Evolutionary conservation across 2,113 vertebrate species (phyloP).

Genomic region (Poecile atricapillus): DNA sequence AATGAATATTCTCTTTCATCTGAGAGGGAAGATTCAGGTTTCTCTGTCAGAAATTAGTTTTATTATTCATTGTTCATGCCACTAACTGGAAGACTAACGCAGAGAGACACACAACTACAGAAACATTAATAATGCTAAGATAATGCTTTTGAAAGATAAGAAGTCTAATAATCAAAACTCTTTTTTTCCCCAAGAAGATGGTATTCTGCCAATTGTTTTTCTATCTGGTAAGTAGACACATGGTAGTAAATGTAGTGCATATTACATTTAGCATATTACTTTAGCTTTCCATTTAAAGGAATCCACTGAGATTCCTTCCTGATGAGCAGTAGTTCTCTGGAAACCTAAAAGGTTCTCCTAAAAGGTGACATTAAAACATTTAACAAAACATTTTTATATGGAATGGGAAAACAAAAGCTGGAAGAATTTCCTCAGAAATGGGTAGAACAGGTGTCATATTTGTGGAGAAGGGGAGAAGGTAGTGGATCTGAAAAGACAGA

Average conservation of each 20-base stretch:
- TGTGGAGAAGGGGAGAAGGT: background rate
- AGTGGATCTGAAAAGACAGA: background rate
- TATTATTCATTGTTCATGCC: background rate
- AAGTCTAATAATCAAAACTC: background rate
- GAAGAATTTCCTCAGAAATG: background rate
- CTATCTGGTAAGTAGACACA: background rate
- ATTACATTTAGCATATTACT: background rate
- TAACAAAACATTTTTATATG: background rate
- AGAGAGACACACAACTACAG: background rate
- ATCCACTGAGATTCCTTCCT: background rate
- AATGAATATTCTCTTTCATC: background rate
- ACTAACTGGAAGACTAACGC: background rate
- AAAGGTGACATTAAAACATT: background rate
- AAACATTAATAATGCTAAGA: background rate
- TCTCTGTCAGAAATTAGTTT: background rate
- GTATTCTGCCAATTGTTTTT: background rate
- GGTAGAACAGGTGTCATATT: background rate
- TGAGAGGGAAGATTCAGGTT: background rate
- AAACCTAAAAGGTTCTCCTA: background rate
- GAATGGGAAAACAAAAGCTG: background rate
- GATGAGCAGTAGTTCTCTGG: background rate
- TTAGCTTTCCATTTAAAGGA: background rate
- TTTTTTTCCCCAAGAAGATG: background rate
- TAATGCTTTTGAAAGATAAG: background rate
- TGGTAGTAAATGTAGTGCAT: background rate